A percentile compares a stretch with the other conserved stretches of the same genome.
phyloP scores from a whole-genome alignment of 2,113 vertebrate genomes.

The Apeltes quadracus region DNA sequence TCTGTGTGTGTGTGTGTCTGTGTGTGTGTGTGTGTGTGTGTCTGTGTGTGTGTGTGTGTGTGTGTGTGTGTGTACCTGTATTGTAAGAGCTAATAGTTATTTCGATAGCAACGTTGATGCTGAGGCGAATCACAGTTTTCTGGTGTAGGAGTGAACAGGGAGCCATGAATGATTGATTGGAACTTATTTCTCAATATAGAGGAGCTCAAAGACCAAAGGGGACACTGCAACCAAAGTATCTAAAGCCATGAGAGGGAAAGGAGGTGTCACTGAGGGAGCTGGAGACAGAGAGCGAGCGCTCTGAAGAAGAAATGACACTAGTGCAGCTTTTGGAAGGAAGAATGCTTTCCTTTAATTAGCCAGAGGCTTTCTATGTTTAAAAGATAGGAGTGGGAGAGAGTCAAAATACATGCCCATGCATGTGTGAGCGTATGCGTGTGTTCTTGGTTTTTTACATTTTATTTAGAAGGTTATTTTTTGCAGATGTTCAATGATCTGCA shows the following conservation, averaged over 20 bases:
- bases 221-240: constrained; percentile 39
- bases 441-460: constrained; percentile 6
- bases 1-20: constrained; percentile 43
- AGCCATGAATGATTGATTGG: constrained; percentile 69
- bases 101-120: constrained; percentile 55
- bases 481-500: constrained; percentile 5
- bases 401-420: constrained; percentile 2
- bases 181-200: constrained; percentile 38
- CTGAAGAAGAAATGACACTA: constrained; percentile 39
- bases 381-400: constrained; percentile 26
- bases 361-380: constrained; percentile 47
- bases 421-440: constrained; percentile 12
- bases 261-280: constrained; percentile 17
- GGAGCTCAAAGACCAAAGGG: constrained; percentile 40
- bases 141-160: constrained; percentile 52
- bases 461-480: constrained; percentile 15
- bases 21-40: constrained; percentile 30
- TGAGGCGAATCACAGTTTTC: constrained; percentile 60
- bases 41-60: constrained; percentile 24
- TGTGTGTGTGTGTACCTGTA: constrained; percentile 42
- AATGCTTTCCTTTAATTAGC: constrained; percentile 67
- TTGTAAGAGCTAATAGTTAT: constrained; percentile 55
- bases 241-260: constrained; percentile 37
- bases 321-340: constrained; percentile 28
- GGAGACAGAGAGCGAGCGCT: constrained; percentile 9